Percentiles rank a stretch among this genome's conserved stretches.
phyloP scores from a whole-genome alignment of 2,797 vertebrate genomes.

The Clamator glandarius region DNA sequence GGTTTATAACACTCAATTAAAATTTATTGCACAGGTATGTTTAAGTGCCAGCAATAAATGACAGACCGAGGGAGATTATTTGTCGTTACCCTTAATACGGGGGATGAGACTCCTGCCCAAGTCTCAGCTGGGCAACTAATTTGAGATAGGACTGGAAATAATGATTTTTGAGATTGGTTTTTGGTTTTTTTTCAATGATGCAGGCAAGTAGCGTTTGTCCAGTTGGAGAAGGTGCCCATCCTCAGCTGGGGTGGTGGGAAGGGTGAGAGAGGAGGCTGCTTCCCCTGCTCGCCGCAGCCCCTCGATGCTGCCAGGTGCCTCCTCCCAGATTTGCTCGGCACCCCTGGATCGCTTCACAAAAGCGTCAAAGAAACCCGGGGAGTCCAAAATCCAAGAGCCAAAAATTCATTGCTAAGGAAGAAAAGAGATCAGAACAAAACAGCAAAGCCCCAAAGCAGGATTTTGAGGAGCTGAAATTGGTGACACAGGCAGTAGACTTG shows the following conservation, averaged over 20 bases:
- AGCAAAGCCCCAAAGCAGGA: not conserved
- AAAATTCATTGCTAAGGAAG: conserved; percentile 5
- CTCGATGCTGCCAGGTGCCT: not conserved
- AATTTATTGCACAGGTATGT: conserved; percentile 14
- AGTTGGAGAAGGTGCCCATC: not conserved
- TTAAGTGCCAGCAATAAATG: not conserved
- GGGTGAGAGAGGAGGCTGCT: not conserved
- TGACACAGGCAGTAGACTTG: conserved; percentile 17
- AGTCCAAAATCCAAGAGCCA: conserved; percentile 26
- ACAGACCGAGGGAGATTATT: not conserved
- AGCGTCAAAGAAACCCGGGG: conserved; percentile 4
- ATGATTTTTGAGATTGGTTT: not conserved
- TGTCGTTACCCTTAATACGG: not conserved
- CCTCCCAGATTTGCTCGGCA: not conserved
- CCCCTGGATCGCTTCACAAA: conserved; percentile 4
- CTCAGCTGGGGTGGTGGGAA: not conserved
- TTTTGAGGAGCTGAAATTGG: conserved; percentile 4
- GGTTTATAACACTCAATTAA: conserved; percentile 21
- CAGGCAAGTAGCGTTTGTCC: not conserved
- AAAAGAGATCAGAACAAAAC: conserved; percentile 51
- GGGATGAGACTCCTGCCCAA: not conserved
- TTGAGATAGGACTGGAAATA: not conserved
- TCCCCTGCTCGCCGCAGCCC: not conserved
- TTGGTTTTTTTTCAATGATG: not conserved
- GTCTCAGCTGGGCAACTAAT: not conserved